These are phyloP conservation scores for Sander vitreus DNA, from an alignment of 2,113 vertebrate genomes.

Conservation along the genomic window DNA sequence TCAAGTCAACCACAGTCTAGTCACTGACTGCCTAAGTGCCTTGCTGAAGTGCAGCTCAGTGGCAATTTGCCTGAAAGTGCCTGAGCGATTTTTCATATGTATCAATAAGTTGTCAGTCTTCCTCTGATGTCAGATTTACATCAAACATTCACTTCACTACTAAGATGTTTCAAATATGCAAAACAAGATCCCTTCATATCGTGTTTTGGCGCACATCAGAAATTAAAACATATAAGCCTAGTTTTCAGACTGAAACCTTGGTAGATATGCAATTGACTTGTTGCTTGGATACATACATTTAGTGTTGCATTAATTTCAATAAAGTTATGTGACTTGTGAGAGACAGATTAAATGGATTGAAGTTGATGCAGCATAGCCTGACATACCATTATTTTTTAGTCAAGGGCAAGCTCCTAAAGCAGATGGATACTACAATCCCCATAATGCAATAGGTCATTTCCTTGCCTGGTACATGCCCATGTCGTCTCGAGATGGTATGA, in stretches of 20 bases:
- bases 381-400: no score
- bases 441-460: not conserved
- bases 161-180: not conserved
- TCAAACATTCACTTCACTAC: no score
- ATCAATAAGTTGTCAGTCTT: no score
- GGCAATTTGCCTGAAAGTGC: constrained; percentile 33
- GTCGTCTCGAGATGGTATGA: no score
- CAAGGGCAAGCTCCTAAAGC: not conserved
- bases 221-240: not conserved
- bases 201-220: not conserved
- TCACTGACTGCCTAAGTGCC: constrained; percentile 16
- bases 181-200: not conserved
- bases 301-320: no score
- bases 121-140: not conserved
- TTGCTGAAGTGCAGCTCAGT: constrained; percentile 25
- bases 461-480: no score
- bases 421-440: not conserved
- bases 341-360: no score
- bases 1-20: constrained; percentile 63
- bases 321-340: no score
- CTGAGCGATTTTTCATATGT: not conserved
- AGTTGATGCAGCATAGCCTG: no score
- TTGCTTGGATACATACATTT: no score
- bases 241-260: not conserved
- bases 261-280: not conserved